Base-by-base conservation (phyloP, 2,797 vertebrate species). In the Sebastes paucispinis region DNA sequence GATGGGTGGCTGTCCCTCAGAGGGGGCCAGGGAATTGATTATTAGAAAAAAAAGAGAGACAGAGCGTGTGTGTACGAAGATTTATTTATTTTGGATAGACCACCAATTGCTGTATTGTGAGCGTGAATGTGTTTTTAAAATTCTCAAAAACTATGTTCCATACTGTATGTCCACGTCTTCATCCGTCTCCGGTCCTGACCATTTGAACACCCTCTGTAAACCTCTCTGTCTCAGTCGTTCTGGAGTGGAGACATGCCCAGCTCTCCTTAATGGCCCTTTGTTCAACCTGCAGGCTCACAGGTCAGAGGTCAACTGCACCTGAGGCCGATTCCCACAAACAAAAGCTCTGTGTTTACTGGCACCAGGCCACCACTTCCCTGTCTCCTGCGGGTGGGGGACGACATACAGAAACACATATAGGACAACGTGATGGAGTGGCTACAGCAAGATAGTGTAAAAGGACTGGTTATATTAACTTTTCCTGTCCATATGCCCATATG, bases 231-330 rank as follows among this genome's bases (percentile, higher is more conserved):
- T 83, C 84, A 71, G 77, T 86, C 80, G 65, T 86, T 88, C 71
- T 80, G 88, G 79, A 87, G 92, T 91, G 82, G 78, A 92, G 93
- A 91, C 90, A 88, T 85, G 88, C 84, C 88, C 85, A 73, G 84
- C 79, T 89, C 86, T 86, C 77, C 90, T 95, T 94, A 95, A 95
- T 95, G 92, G 92, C 92, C 89, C 93, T 96, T 96, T 96, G 95
- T 96, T 95, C 93, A 94, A 95, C 93, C 94, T 95, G 93, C 87
- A 87, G 94, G 91, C 91, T 86, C 52, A 87, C 54, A 78, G 95
- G 96, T 96, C 94, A 95, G 87, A 80, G 95, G 95, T 96, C 95
- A 92, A 91, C 92, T 93, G 91, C 95, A 96, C 96, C 96, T 96
- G 94, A 96, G 96, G 96, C 94, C 87, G 90, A 92, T 94, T 95